These are phyloP conservation scores for Chelon auratus DNA, from an alignment of 2,797 vertebrate genomes.

Conservation along the genomic window DNA sequence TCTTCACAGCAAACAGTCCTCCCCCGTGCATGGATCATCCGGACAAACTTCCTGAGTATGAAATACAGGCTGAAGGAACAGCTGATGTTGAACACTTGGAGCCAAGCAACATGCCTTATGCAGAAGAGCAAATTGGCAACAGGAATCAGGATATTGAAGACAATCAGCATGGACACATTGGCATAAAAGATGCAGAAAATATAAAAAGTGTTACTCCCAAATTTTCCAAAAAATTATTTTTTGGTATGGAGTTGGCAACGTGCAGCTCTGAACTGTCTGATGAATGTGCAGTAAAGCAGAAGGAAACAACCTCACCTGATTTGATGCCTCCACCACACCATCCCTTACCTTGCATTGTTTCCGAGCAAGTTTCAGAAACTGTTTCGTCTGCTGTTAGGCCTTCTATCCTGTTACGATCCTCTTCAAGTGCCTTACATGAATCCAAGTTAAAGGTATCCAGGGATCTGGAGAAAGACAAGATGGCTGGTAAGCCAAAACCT, in stretches of 20 bases:
- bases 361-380: constrained; percentile 26
- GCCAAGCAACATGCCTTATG: not conserved
- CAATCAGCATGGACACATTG: not conserved
- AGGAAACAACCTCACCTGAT: constrained; percentile 20
- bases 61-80: not conserved
- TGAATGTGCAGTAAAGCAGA: constrained; percentile 35
- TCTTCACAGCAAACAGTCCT: constrained; percentile 74
- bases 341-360: not conserved
- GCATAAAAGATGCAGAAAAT: not conserved
- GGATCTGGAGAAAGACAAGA: constrained; percentile 1
- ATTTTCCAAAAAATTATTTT: constrained; percentile 56
- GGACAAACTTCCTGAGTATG: constrained; percentile 14
- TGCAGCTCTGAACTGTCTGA: constrained; percentile 6
- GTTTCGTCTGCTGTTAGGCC: constrained; percentile 1
- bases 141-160: not conserved
- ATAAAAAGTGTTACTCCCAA: not conserved
- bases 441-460: constrained; percentile 11
- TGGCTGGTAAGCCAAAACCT: constrained; percentile 6
- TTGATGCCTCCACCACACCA: constrained; percentile 53
- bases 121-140: constrained; percentile 32
- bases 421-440: constrained; percentile 53
- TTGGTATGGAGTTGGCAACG: constrained; percentile 43
- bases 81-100: constrained; percentile 18
- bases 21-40: constrained; percentile 5
- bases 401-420: constrained; percentile 8